Evolutionary conservation across 2,113 vertebrate species (phyloP).

Genomic region (Ailurus styani): DNA sequence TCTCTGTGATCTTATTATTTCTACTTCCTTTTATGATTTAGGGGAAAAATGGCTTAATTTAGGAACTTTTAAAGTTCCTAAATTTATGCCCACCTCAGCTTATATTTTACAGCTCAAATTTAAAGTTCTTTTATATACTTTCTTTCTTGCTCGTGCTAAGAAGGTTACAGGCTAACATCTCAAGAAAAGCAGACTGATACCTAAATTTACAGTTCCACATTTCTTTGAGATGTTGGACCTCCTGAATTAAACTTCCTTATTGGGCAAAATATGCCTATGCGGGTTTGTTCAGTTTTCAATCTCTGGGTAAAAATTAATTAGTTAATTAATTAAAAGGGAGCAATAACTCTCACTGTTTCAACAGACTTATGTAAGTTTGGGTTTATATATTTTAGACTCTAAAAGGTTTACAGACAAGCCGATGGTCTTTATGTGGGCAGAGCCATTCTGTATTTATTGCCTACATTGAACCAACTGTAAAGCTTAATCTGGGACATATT

Average conservation of each 20-base stretch:
- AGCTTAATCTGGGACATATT: background rate
- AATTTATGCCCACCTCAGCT: background rate
- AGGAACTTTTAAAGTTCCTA: background rate
- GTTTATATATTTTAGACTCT: background rate
- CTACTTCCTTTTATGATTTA: background rate
- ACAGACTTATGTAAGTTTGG: background rate
- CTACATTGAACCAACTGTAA: background rate
- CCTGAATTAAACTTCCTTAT: background rate
- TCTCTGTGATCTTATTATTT: background rate
- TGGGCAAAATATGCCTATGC: background rate
- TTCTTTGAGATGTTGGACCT: background rate
- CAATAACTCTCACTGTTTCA: background rate
- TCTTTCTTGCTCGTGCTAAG: background rate
- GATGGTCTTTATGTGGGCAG: accelerated
- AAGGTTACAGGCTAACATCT: background rate
- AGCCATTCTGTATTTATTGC: background rate
- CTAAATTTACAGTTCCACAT: background rate
- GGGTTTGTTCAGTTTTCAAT: background rate
- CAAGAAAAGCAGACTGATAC: background rate
- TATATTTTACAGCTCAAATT: background rate
- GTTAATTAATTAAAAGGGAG: background rate
- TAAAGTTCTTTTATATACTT: background rate
- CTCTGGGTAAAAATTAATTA: background rate
- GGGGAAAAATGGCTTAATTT: background rate
- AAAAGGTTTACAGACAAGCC: background rate